phyloP scores from a whole-genome alignment of 2,113 vertebrate species.

The Pagrus major region DNA sequence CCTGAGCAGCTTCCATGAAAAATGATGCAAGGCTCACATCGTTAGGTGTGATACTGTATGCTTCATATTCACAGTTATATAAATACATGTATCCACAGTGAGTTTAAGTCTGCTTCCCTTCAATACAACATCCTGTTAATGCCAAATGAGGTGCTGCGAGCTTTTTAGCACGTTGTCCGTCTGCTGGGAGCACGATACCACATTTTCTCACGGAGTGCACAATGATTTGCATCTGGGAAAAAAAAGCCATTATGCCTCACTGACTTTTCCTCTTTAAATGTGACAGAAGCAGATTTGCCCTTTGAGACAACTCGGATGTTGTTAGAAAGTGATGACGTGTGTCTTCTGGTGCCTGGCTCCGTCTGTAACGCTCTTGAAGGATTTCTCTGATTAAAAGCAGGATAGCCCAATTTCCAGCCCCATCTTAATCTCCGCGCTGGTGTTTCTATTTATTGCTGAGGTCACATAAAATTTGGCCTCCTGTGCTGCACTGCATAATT shows the following conservation, averaged over 20 bases:
- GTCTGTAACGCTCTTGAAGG: slow-evolving; percentile 1
- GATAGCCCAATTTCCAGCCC: neutral
- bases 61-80: neutral
- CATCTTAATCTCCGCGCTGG: slow-evolving; percentile 3
- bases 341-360: neutral
- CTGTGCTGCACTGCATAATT: slow-evolving; percentile 18
- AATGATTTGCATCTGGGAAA: slow-evolving; percentile 27
- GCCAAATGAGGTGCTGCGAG: slow-evolving; percentile 9
- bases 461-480: slow-evolving; percentile 14
- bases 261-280: slow-evolving; percentile 2
- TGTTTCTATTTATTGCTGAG: slow-evolving; percentile 33
- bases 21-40: slow-evolving; percentile 2
- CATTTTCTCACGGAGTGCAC: neutral
- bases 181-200: neutral
- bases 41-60: neutral
- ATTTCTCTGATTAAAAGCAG: slow-evolving; percentile 24
- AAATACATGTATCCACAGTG: neutral
- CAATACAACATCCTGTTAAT: neutral
- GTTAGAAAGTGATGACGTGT: neutral
- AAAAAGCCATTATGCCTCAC: neutral
- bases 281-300: neutral
- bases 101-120: neutral
- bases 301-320: neutral
- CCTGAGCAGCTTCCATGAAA: slow-evolving; percentile 24
- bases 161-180: slow-evolving; percentile 4